A percentile compares a stretch with the other conserved stretches of the same genome.
phyloP scores from a whole-genome alignment of 2,888 invertebrate species.

The Poecilobothrus nobilitatus region DNA sequence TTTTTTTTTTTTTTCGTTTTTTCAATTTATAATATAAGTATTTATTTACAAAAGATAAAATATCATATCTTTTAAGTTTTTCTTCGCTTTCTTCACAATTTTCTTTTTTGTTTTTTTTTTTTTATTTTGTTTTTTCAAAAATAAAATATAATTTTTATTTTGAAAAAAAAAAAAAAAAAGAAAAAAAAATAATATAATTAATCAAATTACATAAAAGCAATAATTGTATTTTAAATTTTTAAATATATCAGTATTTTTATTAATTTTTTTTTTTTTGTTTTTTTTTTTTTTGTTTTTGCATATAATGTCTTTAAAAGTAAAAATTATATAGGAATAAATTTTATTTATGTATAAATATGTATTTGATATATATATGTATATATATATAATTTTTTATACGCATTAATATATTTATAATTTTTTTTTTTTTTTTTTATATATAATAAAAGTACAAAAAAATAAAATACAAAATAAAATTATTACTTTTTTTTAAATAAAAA shows the following conservation, averaged over 20 bases:
- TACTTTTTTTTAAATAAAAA: neutral
- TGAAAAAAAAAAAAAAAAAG: neutral
- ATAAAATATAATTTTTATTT: neutral
- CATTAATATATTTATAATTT: too few relatives aligned
- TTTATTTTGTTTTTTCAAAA: neutral
- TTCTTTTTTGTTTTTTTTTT: neutral
- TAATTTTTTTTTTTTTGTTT: too few relatives aligned
- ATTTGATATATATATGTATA: too few relatives aligned
- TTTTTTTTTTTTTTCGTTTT: neutral
- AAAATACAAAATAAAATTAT: neutral
- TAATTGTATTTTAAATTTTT: neutral
- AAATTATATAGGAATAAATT: neutral
- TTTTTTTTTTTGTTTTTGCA: neutral
- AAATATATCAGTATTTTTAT: neutral
- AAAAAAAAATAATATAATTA: neutral
- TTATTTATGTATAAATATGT: neutral
- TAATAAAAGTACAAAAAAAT: neutral
- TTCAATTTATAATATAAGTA: constrained; percentile 6
- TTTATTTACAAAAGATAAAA: constrained; percentile 6
- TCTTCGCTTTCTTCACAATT: neutral
- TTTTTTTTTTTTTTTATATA: neutral
- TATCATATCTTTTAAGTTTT: constrained; percentile 5
- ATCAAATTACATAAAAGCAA: constrained; percentile 1
- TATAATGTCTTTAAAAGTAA: constrained; percentile 6
- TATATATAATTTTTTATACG: too few relatives aligned